Evolutionary conservation across 2,113 vertebrate genomes (phyloP).

Genomic region (Mixornis gularis): DNA sequence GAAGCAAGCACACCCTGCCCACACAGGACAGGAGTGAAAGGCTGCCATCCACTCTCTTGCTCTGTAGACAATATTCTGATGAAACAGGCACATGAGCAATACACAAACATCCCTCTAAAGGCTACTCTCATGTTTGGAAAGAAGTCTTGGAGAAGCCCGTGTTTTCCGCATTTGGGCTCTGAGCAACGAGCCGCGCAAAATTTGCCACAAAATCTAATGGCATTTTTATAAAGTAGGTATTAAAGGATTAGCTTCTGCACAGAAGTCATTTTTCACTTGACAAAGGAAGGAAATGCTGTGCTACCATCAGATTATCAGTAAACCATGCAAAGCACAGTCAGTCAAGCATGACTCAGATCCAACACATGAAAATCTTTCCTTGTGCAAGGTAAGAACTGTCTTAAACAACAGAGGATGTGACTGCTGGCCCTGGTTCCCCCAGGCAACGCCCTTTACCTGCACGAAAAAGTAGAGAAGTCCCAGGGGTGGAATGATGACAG

Average conservation of each 20-base stretch:
- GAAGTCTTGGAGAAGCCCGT: background rate
- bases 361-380: background rate
- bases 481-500: slow-evolving; percentile 83
- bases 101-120: background rate
- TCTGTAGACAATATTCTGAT: background rate
- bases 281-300: background rate
- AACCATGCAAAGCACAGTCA: background rate
- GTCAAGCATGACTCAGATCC: background rate
- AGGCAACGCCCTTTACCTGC: slow-evolving; percentile 73
- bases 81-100: background rate
- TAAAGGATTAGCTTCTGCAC: background rate
- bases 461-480: slow-evolving; percentile 91
- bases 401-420: background rate
- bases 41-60: background rate
- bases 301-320: background rate
- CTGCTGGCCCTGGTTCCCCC: background rate
- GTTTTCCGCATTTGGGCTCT: background rate
- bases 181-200: background rate
- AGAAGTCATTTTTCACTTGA: background rate
- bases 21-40: background rate
- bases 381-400: background rate
- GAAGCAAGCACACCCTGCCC: background rate
- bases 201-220: background rate
- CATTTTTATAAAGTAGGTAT: background rate
- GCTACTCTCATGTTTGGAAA: background rate